Evolutionary conservation across 2,113 vertebrate species (phyloP).

Genomic region (Muscicapa adusta): DNA sequence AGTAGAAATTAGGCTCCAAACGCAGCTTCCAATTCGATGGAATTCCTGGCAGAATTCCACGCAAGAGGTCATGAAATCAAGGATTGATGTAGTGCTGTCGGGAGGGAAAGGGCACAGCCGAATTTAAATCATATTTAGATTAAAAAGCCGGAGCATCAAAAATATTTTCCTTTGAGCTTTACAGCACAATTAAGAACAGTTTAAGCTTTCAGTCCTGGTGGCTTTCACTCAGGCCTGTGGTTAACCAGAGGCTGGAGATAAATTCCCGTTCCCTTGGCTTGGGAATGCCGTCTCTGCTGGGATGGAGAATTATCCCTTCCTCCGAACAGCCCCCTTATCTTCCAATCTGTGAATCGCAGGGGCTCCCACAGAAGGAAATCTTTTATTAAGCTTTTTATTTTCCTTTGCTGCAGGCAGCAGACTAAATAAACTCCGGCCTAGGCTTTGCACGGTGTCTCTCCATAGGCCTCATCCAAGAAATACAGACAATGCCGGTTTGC

Average conservation of each 20-base stretch:
- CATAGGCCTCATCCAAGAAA: conserved; percentile 79
- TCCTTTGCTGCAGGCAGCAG: conserved; percentile 76
- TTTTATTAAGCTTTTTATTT: conserved; percentile 82
- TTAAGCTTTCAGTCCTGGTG: conserved; percentile 51
- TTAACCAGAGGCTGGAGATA: conserved; percentile 55
- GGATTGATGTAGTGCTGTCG: neutral
- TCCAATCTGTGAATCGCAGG: conserved; percentile 66
- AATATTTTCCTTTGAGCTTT: conserved; percentile 67
- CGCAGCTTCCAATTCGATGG: neutral
- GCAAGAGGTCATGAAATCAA: neutral
- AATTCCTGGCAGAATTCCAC: neutral
- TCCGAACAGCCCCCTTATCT: conserved; percentile 54
- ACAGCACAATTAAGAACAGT: conserved; percentile 62
- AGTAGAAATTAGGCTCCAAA: neutral
- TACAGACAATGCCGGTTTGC: conserved; percentile 78
- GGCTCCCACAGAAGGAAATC: conserved; percentile 78
- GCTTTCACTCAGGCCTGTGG: conserved; percentile 55
- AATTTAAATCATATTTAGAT: conserved; percentile 56
- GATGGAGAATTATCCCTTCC: conserved; percentile 51
- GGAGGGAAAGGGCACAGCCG: neutral
- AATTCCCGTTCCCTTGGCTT: neutral
- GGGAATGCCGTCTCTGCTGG: conserved; percentile 47
- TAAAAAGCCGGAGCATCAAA: conserved; percentile 38
- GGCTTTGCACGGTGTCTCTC: conserved; percentile 74
- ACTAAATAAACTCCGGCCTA: conserved; percentile 80